phyloP scores from a whole-genome alignment of 1,140 invertebrate species.

The Macrosteles quadrilineatus region DNA sequence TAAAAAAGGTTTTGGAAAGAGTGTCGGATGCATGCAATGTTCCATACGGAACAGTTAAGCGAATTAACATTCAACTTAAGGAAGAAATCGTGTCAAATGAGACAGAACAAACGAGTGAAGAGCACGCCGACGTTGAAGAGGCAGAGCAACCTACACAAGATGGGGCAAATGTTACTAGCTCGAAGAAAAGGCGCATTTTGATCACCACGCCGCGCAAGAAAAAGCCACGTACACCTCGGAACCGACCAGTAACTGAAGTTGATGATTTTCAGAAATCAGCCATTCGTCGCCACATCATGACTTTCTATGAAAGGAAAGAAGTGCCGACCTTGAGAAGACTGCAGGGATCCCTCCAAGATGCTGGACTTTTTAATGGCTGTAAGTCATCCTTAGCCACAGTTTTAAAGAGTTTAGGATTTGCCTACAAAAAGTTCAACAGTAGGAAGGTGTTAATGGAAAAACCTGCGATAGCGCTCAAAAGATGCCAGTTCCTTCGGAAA shows the following conservation, averaged over 20 bases:
- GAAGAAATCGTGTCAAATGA: background rate
- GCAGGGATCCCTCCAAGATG: background rate
- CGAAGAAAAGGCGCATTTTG: background rate
- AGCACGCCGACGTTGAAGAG: background rate
- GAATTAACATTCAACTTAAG: background rate
- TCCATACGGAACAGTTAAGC: background rate
- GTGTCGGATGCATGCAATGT: background rate
- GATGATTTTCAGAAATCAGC: slow-evolving; percentile 2
- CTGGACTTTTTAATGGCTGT: background rate
- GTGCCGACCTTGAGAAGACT: background rate
- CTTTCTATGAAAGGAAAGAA: slow-evolving; percentile 5
- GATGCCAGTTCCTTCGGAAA: slow-evolving; percentile 8
- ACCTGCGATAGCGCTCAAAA: background rate
- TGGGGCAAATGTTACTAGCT: too few relatives aligned
- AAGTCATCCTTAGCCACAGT: background rate
- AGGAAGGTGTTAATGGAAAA: slow-evolving; percentile 5
- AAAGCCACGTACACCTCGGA: background rate
- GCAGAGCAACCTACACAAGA: background rate
- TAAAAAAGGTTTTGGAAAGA: too few relatives aligned
- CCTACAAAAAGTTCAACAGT: slow-evolving; percentile 5
- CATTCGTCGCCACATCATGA: too few relatives aligned
- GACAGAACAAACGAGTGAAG: too few relatives aligned
- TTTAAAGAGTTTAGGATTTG: background rate
- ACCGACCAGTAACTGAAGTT: background rate
- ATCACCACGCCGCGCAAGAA: slow-evolving; percentile 1